These are phyloP conservation scores for Cichlasoma orientale DNA, from an alignment of 2,797 vertebrate genomes.

Conservation along the genomic window DNA sequence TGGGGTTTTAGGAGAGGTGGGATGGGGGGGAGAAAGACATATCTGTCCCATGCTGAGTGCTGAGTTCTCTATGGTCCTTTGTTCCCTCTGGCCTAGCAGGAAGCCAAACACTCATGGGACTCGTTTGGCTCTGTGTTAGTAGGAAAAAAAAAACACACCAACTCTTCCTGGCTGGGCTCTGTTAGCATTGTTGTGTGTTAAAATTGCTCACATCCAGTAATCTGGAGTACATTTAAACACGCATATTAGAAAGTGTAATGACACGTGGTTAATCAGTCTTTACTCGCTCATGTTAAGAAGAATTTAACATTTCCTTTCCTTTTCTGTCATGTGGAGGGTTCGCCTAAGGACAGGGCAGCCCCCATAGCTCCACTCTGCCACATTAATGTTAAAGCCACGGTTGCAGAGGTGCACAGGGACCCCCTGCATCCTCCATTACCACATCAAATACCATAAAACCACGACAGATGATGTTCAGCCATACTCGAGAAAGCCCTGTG, in stretches of 20 bases:
- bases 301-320: conserved; percentile 4
- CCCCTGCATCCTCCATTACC: neutral
- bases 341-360: conserved; percentile 60
- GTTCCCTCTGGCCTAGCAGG: conserved; percentile 72
- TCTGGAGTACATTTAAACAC: conserved; percentile 9
- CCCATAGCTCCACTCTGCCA: conserved; percentile 48
- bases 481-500: conserved; percentile 45
- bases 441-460: conserved; percentile 21
- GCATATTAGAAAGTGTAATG: conserved; percentile 3
- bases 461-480: conserved; percentile 49
- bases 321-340: conserved; percentile 33
- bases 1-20: conserved; percentile 53
- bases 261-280: conserved; percentile 17
- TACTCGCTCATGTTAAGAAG: neutral
- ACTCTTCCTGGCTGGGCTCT: conserved; percentile 50
- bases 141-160: conserved; percentile 49
- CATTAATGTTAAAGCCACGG: conserved; percentile 41
- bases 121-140: conserved; percentile 65
- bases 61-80: conserved; percentile 74
- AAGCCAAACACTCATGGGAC: conserved; percentile 73
- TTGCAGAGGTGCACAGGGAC: conserved; percentile 21
- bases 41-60: conserved; percentile 70
- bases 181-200: conserved; percentile 33
- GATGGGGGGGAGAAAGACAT: conserved; percentile 60
- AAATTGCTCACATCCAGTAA: conserved; percentile 18